These are phyloP conservation scores for Spinus pinus DNA, from an alignment of 2,797 vertebrate genomes.

Conservation along the genomic window DNA sequence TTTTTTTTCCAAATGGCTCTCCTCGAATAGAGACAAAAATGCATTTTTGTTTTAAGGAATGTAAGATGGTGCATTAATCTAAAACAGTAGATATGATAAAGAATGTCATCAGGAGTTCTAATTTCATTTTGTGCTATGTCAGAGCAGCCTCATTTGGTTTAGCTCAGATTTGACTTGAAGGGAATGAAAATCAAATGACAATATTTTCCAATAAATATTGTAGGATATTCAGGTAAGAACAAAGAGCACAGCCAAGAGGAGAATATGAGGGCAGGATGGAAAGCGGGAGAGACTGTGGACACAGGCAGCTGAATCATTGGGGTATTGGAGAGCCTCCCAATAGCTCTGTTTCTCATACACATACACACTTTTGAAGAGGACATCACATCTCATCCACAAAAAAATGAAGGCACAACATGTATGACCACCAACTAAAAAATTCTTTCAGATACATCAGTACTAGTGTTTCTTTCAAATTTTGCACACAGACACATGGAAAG, in stretches of 20 bases:
- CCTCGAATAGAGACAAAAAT: background rate
- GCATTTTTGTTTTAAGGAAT: background rate
- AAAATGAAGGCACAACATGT: background rate
- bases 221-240: background rate
- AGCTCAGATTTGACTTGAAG: background rate
- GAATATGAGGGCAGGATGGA: background rate
- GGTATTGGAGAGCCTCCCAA: background rate
- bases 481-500: background rate
- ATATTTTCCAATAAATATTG: background rate
- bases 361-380: background rate
- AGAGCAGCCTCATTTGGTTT: background rate
- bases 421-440: background rate
- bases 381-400: background rate
- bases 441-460: background rate
- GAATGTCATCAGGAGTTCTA: background rate
- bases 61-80: background rate
- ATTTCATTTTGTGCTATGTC: background rate
- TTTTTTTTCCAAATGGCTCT: background rate
- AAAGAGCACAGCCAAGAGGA: background rate
- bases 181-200: background rate
- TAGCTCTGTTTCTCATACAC: background rate
- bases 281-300: background rate
- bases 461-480: background rate
- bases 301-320: background rate
- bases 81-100: background rate